These are phyloP conservation scores for Lanius collurio DNA, from an alignment of 2,113 vertebrate genomes.

Conservation along the genomic window DNA sequence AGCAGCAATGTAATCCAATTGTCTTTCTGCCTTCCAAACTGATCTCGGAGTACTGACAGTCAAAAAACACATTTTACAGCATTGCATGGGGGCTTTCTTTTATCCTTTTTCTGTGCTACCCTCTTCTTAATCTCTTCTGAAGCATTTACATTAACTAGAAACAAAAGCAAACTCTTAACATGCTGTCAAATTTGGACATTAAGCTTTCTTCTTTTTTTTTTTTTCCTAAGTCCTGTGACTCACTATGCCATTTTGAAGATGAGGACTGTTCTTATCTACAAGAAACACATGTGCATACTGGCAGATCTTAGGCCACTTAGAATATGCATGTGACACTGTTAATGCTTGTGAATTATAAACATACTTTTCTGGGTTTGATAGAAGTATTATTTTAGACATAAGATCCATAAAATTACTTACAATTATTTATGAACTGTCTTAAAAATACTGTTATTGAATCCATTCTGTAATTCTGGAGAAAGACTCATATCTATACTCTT, in stretches of 20 bases:
- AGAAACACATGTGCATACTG: constrained; percentile 1
- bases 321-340: not conserved
- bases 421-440: not conserved
- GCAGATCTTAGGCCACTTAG: not conserved
- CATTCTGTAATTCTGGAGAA: not conserved
- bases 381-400: not conserved
- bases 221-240: not conserved
- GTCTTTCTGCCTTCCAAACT: not conserved
- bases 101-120: not conserved
- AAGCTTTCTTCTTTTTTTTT: not conserved
- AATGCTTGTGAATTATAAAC: not conserved
- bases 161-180: not conserved
- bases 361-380: not conserved
- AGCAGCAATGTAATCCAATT: not conserved
- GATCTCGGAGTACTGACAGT: not conserved
- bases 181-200: not conserved
- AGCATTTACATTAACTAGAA: not conserved
- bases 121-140: not conserved
- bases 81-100: not conserved
- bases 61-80: not conserved
- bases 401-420: not conserved
- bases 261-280: constrained; percentile 30
- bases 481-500: not conserved
- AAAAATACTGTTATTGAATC: not conserved
- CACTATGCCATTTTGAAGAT: not conserved